Percentiles rank a stretch among this genome's conserved stretches.
Conservation (phyloP, 2,888 invertebrate species). For the Chirona hameri region DNA sequence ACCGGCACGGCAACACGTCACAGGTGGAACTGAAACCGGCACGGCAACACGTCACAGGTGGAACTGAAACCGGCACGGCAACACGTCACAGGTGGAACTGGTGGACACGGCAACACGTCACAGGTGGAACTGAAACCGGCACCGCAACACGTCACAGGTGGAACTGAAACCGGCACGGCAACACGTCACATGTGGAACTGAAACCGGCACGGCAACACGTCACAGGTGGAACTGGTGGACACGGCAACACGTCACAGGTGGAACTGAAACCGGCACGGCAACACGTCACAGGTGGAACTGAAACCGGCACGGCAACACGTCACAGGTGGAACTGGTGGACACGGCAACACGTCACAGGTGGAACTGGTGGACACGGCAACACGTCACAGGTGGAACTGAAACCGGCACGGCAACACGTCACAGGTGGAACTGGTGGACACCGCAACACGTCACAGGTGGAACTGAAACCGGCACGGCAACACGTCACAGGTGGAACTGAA, state of each 20-base stretch:
- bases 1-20: neutral
- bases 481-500: neutral
- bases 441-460: neutral
- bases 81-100: neutral
- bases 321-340: no score
- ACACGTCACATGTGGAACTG: no score
- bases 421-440: neutral
- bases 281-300: no score
- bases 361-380: conserved; percentile 44
- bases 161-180: no score
- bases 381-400: neutral
- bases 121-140: neutral
- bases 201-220: no score
- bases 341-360: conserved; percentile 52
- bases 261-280: no score
- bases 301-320: no score
- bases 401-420: no score
- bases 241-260: no score
- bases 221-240: no score
- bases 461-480: neutral
- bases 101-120: neutral
- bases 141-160: no score
- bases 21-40: neutral
- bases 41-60: neutral
- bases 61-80: neutral